Percentiles rank a stretch among this genome's conserved stretches.
These are phyloP conservation scores for Pyralis farinalis DNA, from an alignment of 2,888 invertebrate species.

Conservation along the genomic window DNA sequence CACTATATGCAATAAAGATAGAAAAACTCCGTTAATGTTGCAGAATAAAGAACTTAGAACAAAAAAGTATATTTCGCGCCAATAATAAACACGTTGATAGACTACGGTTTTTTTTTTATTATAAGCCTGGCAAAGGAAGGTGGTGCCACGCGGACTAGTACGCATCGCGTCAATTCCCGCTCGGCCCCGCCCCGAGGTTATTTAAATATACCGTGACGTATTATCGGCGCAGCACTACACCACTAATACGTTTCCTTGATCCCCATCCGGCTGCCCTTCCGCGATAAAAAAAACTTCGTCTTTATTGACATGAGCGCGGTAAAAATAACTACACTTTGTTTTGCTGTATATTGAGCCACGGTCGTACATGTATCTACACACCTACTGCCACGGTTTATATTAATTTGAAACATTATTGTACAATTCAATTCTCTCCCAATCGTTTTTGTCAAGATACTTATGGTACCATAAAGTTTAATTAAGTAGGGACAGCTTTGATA, in stretches of 20 bases:
- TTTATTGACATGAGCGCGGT: constrained; percentile 47
- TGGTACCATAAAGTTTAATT: no score
- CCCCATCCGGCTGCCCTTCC: constrained; percentile 56
- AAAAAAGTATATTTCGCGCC: no score
- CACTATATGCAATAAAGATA: no score
- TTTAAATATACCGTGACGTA: constrained; percentile 62
- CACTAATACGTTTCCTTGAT: constrained; percentile 55
- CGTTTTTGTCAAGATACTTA: no score
- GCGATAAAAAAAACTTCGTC: constrained; percentile 36
- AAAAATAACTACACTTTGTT: constrained; percentile 42
- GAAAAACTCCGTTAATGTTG: no score
- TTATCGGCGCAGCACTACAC: constrained; percentile 28
- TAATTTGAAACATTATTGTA: no score
- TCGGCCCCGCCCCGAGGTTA: constrained; percentile 52
- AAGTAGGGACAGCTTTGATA: no score
- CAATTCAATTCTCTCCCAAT: no score
- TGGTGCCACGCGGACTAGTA: constrained; percentile 62
- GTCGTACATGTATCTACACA: background rate
- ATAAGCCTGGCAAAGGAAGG: constrained; percentile 16
- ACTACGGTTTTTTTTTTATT: background rate
- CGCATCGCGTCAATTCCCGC: constrained; percentile 27
- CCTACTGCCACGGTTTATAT: background rate
- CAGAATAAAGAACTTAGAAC: no score
- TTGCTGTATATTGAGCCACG: constrained; percentile 21
- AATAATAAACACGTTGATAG: no score